Evolutionary conservation across 2,797 vertebrate species (phyloP).

Genomic region (Chrysocyon brachyurus): DNA sequence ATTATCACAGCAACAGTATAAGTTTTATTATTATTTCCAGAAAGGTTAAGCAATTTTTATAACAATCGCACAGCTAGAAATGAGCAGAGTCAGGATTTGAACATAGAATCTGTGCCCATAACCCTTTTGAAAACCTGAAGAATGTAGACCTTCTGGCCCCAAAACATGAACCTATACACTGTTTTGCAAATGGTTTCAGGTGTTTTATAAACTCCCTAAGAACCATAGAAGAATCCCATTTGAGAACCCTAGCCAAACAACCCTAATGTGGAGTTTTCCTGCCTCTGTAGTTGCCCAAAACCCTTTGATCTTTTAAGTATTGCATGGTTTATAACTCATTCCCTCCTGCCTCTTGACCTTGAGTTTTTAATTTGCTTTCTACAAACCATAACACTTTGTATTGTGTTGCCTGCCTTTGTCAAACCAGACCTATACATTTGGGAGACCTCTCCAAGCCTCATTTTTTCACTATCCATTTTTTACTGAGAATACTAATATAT

Average conservation of each 20-base stretch:
- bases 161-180: neutral
- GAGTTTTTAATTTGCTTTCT: constrained; percentile 74
- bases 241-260: neutral
- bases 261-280: neutral
- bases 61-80: neutral
- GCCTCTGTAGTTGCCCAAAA: neutral
- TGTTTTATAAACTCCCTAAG: neutral
- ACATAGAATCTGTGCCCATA: neutral
- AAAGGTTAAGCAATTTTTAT: neutral
- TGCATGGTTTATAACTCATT: constrained; percentile 30
- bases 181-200: neutral
- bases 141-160: neutral
- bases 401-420: constrained; percentile 71
- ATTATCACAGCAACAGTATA: neutral
- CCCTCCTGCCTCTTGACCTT: constrained; percentile 63
- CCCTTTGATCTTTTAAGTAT: constrained; percentile 54
- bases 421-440: constrained; percentile 72
- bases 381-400: constrained; percentile 71
- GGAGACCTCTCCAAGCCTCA: constrained; percentile 82
- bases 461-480: constrained; percentile 68
- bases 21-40: constrained; percentile 25
- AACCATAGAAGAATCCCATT: neutral
- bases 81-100: neutral
- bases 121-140: neutral
- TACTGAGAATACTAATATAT: constrained; percentile 49